Conservation (phyloP, 2,888 invertebrate species). For the Malthinus flaveolus region DNA sequence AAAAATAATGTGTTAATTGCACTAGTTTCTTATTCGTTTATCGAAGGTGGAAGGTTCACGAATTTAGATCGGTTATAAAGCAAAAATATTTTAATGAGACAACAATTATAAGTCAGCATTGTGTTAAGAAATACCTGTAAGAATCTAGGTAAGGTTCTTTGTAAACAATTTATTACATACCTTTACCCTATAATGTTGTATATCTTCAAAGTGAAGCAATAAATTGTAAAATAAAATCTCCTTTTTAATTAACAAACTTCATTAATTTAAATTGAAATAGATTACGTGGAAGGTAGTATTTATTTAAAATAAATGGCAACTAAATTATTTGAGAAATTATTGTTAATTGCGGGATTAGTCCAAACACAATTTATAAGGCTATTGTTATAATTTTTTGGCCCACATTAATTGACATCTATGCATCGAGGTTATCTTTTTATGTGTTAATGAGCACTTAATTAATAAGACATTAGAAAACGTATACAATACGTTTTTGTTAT, state of each 20-base stretch:
- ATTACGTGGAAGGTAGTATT: slow-evolving; percentile 10
- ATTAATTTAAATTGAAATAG: slow-evolving; percentile 19
- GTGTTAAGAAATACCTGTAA: slow-evolving; percentile 24
- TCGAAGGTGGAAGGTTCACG: slow-evolving; percentile 26
- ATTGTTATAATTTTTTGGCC: slow-evolving; percentile 1
- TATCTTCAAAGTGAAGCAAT: slow-evolving; percentile 10
- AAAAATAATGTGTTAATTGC: slow-evolving; percentile 21
- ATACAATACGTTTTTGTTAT: slow-evolving; percentile 5
- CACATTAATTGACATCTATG: slow-evolving; percentile 6
- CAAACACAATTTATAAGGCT: slow-evolving; percentile 11
- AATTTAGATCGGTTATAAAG: slow-evolving; percentile 26
- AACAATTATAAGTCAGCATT: slow-evolving; percentile 24
- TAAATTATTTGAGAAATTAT: slow-evolving; percentile 14
- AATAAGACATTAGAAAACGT: slow-evolving; percentile 5
- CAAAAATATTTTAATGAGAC: slow-evolving; percentile 22
- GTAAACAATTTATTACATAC: slow-evolving; percentile 19
- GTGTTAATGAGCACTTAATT: slow-evolving; percentile 6
- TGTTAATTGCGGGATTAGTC: slow-evolving; percentile 13
- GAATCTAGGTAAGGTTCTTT: slow-evolving; percentile 25
- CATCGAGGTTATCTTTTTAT: slow-evolving; percentile 6
- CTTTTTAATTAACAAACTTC: slow-evolving; percentile 21
- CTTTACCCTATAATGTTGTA: slow-evolving; percentile 10
- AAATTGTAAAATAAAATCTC: slow-evolving; percentile 23
- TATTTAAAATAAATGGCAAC: slow-evolving; percentile 13
- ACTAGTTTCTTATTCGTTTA: slow-evolving; percentile 19